These are phyloP conservation scores for Anarsia innoxiella DNA, from an alignment of 2,888 invertebrate genomes.

Conservation along the genomic window DNA sequence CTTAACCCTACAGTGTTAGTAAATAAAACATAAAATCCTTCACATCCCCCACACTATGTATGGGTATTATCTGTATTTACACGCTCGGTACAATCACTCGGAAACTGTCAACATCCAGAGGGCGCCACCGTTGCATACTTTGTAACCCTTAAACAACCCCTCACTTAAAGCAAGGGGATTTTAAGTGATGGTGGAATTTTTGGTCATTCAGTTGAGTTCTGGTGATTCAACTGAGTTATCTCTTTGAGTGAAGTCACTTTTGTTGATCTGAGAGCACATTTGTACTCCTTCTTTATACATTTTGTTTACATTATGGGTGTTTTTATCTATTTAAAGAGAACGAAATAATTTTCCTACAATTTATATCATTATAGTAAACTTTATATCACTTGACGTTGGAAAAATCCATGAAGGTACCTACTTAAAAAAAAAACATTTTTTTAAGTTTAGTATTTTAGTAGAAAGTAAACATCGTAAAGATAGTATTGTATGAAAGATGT, in stretches of 20 bases:
- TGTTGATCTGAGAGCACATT: background rate
- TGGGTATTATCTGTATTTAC: slow-evolving; percentile 38
- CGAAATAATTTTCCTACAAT: no score
- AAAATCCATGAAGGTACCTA: no score
- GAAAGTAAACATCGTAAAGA: no score
- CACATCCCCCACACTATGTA: slow-evolving; percentile 18
- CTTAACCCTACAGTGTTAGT: no score
- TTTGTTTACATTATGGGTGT: background rate
- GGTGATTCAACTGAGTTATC: slow-evolving; percentile 1
- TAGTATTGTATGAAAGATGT: no score
- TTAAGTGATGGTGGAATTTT: background rate
- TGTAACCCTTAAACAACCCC: slow-evolving; percentile 51
- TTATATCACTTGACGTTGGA: no score
- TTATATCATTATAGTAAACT: no score
- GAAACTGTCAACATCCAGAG: slow-evolving; percentile 37
- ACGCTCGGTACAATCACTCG: slow-evolving; percentile 32
- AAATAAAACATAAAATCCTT: no score
- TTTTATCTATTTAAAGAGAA: background rate
- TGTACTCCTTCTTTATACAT: background rate
- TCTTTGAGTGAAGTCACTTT: background rate
- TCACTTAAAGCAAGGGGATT: slow-evolving; percentile 46
- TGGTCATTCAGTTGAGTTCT: background rate
- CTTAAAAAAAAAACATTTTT: no score
- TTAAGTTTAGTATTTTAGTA: no score
- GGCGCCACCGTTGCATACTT: slow-evolving; percentile 19